phyloP scores from a whole-genome alignment of 2,888 invertebrate genomes.

The Thereva unica region DNA sequence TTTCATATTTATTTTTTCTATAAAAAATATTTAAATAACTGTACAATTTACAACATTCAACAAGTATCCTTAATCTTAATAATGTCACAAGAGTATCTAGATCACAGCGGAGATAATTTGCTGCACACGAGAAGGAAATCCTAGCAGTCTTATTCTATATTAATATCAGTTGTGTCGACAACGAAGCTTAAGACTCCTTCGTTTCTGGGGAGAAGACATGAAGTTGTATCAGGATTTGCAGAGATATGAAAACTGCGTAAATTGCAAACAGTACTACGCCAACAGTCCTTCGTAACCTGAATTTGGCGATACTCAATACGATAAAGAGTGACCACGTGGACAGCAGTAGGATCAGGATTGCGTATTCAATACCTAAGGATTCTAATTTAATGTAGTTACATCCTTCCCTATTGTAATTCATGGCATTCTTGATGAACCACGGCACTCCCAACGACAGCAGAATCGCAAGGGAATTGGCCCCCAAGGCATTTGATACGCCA shows the following conservation, averaged over 20 bases:
- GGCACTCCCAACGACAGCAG: constrained; percentile 81
- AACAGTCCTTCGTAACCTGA: constrained; percentile 69
- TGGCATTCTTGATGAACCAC: constrained; percentile 77
- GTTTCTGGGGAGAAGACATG: constrained; percentile 65
- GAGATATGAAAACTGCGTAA: constrained; percentile 72
- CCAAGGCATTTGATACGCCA: constrained; percentile 84
- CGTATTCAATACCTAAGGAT: constrained; percentile 80
- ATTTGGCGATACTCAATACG: constrained; percentile 70
- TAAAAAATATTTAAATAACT: too few species aligned
- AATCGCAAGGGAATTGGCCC: constrained; percentile 84
- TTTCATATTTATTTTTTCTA: too few species aligned
- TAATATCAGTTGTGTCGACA: too few species aligned
- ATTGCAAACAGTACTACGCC: constrained; percentile 69
- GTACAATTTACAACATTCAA: too few species aligned
- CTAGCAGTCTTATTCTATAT: too few species aligned
- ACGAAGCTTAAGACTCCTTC: too few species aligned
- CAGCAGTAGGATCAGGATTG: constrained; percentile 75
- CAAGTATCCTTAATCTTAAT: too few species aligned
- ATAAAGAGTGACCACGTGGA: constrained; percentile 74
- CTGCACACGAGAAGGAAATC: too few species aligned
- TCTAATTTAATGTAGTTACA: constrained; percentile 65
- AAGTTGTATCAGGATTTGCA: constrained; percentile 79
- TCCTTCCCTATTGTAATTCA: constrained; percentile 58
- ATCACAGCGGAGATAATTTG: too few species aligned
- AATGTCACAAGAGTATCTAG: too few species aligned